Evolutionary conservation across 2,113 vertebrate genomes (phyloP), one percentile per base, ranked within the genome.

Genomic region (Clarias magur): DNA sequence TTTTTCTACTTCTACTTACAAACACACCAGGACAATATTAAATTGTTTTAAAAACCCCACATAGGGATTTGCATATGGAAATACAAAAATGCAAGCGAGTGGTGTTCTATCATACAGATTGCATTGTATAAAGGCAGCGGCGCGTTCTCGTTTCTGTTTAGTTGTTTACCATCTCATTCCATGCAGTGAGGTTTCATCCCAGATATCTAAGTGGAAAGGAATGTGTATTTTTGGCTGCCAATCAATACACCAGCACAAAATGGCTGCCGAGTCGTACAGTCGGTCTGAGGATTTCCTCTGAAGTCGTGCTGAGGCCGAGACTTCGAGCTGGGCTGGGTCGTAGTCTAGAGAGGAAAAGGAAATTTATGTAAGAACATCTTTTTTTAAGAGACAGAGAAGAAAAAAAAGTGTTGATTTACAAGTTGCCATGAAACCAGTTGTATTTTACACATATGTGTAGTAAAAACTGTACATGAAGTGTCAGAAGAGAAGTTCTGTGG

Each of bases 241-340:
- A 81, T 86, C 84, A 81, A 63, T 88, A 76, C 42, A 48, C 13
- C n/a, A 72, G 38, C 68, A 86, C 76, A 87, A 84, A 90, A 90
- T 90, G 88, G 90, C 84, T 78, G 88, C 68, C 68, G n/a, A 80
- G 79, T 57, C 73, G 38, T 85, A 68, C 56, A 63, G 85, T 85
- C 85, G 85, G 9, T 5, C 75, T 30, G 57, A 82, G 85, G 76
- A 83, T 87, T 88, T 89, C 81, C 88, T 84, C 76, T 82, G 56
- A 76, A 48, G 57, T 85, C 82, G 62, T 62, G 48, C 85, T 70
- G 70, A 72, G 42, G 88, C 86, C 84, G 75, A 80, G 48, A 75
- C 67, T 70, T 73, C 17, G 72, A 76, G 59, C 30, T 84, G 65
- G 88, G 80, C 70, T 62, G 85, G 59, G 79, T 76, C 65, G 72